Percentiles rank a stretch among this genome's conserved stretches.
These are phyloP conservation scores for Formicarius rufipectus DNA, from an alignment of 2,113 vertebrate genomes.

Conservation along the genomic window DNA sequence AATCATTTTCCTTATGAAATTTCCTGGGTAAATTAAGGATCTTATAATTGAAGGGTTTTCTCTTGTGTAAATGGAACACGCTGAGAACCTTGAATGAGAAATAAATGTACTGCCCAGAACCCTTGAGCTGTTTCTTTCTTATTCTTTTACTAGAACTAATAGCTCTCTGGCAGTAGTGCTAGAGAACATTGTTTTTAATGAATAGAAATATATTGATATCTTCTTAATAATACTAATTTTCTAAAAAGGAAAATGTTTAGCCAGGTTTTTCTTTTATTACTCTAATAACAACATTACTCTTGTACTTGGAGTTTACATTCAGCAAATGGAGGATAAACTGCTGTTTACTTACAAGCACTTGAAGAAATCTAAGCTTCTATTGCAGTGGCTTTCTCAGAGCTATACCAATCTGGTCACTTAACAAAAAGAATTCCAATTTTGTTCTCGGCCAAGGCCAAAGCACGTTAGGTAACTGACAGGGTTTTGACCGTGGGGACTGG, in stretches of 20 bases:
- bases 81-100: constrained; percentile 28
- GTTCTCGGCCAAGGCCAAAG: background rate
- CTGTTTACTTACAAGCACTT: background rate
- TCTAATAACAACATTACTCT: background rate
- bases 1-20: constrained; percentile 71
- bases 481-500: no score
- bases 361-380: background rate
- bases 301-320: background rate
- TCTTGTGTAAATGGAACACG: constrained; percentile 57
- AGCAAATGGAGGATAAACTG: background rate
- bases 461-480: background rate
- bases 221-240: background rate
- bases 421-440: background rate
- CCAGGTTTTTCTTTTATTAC: background rate
- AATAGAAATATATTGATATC: background rate
- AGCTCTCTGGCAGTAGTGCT: background rate
- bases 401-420: background rate
- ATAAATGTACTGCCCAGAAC: constrained; percentile 31
- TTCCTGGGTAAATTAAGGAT: constrained; percentile 67
- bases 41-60: constrained; percentile 66
- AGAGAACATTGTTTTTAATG: background rate
- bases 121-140: background rate
- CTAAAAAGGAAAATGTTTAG: background rate
- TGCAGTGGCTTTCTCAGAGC: background rate
- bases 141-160: background rate